Base-by-base conservation (phyloP, 2,888 invertebrate genomes). In the Epinotia ramella region DNA sequence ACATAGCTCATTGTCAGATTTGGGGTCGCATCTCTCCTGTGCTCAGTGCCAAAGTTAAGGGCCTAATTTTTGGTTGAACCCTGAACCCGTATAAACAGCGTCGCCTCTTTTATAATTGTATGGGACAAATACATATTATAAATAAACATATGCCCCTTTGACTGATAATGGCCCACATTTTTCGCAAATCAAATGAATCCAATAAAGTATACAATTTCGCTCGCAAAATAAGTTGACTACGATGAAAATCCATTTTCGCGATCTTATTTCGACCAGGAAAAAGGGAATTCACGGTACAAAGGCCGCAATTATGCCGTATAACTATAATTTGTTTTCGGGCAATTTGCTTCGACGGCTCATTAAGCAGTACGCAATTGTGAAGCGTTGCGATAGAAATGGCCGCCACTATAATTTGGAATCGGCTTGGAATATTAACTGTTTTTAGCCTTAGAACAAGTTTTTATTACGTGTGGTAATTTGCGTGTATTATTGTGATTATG, bases 321-420 rank as follows among this genome's bases (percentile, higher is more conserved):
- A 66, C 75, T 75, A 75, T 75, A 75, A 75, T 75, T 75, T 71
- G 75, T 75, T 66, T 66, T 40, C 75, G 75, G 75, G 66, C 71
- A 71, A 75, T 75, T 75, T 71, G 60, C 6, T 24, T 56, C 24
- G 24, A 1, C 65, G 75, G 53, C 71, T 75, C 75, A 75, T 75
- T 75, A 71, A 71, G n/a, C 75, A 3, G 56, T 71, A 68, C 64
- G 75, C 64, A 70, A 73, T 74, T 74, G 74, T 70, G 74, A 74
- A 74, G 20, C 59, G 49, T 59, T 49, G 69, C 74, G 69, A 64
- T 69, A 74, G 65, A 74, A 74, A 74, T 70, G 69, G 60, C 64
- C 16, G 69, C 49, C 57, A 73, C 69, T 70, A 74, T 69, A 69
- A 74, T 65, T 70, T 65, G 69, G 69, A 33, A 74, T 46, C 73